Conservation (phyloP, 1,140 invertebrate genomes). For the Heliothis virescens region DNA sequence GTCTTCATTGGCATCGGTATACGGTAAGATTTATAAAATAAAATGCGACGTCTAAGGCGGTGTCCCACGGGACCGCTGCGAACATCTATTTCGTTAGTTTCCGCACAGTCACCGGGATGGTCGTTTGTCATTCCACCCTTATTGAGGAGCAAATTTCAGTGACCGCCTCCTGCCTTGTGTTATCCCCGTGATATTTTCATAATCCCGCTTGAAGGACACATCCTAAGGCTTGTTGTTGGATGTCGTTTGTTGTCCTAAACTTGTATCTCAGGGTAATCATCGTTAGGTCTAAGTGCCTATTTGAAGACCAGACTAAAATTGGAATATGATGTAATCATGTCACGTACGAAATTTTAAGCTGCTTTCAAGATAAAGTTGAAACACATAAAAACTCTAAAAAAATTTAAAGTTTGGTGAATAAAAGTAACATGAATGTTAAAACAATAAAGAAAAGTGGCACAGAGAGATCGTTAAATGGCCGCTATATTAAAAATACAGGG, state of each 20-base stretch:
- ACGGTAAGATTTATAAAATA: constrained; percentile 61
- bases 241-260: constrained; percentile 41
- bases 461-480: background rate
- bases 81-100: constrained; percentile 68
- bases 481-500: constrained; percentile 10
- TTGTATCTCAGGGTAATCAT: constrained; percentile 40
- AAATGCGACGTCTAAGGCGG: constrained; percentile 50
- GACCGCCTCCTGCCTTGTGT: constrained; percentile 62
- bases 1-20: constrained; percentile 30
- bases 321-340: background rate
- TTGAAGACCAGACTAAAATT: background rate
- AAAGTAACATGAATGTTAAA: background rate
- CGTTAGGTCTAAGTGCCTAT: constrained; percentile 21
- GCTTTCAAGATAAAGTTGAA: background rate
- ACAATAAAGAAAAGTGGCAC: constrained; percentile 2
- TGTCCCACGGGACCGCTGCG: constrained; percentile 51
- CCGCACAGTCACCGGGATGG: constrained; percentile 65
- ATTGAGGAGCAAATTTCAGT: constrained; percentile 71
- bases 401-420: background rate
- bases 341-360: background rate
- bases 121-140: constrained; percentile 73
- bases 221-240: constrained; percentile 32
- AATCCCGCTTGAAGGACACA: constrained; percentile 61
- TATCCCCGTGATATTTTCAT: constrained; percentile 70
- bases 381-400: background rate